Evolutionary conservation across 2,888 invertebrate species (phyloP).

Genomic region (Perithous albicinctus): DNA sequence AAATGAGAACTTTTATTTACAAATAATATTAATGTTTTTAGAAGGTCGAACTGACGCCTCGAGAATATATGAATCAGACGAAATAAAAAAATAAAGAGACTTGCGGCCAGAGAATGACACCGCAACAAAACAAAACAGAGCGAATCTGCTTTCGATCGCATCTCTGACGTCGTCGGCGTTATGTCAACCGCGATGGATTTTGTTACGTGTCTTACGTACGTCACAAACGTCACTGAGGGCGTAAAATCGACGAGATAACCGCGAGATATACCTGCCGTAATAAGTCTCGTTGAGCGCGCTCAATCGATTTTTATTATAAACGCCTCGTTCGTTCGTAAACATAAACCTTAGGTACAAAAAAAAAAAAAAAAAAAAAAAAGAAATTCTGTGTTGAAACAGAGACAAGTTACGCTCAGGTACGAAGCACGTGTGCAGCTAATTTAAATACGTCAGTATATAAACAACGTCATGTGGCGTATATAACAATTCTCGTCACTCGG

Average conservation of each 20-base stretch:
- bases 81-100: background rate
- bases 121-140: background rate
- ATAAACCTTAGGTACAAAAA: no score
- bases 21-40: no score
- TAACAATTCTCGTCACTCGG: no score
- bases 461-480: no score
- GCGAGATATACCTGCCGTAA: background rate
- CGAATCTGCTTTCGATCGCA: background rate
- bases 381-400: no score
- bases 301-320: conserved; percentile 38
- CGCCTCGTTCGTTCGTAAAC: background rate
- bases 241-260: conserved; percentile 23
- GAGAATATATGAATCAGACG: background rate
- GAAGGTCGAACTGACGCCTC: no score
- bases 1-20: no score
- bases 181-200: background rate
- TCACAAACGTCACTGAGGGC: conserved; percentile 26
- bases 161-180: background rate
- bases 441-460: no score
- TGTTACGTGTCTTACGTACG: background rate
- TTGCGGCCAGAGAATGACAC: background rate
- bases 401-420: background rate
- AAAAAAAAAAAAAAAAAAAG: no score
- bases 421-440: background rate
- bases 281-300: conserved; percentile 14